Base-by-base conservation (phyloP, 2,797 vertebrate species). In the Sebastes steindachneri region DNA sequence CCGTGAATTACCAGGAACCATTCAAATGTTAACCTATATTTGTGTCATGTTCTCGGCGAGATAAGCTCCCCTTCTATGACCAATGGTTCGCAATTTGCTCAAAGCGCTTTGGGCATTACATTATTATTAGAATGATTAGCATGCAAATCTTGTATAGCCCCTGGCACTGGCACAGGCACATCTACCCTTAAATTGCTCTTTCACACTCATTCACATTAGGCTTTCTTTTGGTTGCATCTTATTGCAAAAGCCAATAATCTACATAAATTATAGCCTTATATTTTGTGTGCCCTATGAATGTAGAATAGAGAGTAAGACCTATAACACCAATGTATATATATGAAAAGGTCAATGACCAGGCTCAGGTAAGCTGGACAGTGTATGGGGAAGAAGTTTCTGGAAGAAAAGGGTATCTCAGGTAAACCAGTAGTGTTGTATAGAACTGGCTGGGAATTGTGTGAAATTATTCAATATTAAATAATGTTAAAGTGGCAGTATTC, bases 51-150 rank as follows among this genome's bases (percentile, higher is more conserved):
- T 94, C 91, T 85, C 68, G 35, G 82, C 21, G 83, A 93, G 95
- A 96, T 96, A 95, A 95, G 95, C 92, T 86, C 92, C 93, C 88
- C 89, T 84, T 95, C 92, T 94, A 88, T 94, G 92, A 93, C 94
- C 94, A 91, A 84, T 92, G 93, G 92, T 92, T 94, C 82, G 82
- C 94, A 95, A 95, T 96, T 95, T 95, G 92, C 94, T 94, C 87
- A 91, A 89, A 93, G 87, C 92, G 94, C 96, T 95, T 26, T 89
- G 90, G 95, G 95, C 94, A 92, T 95, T 93, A 94, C 95, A 95
- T 96, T 96, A 96, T 95, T 95, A 96, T 96, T 95, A 94, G 93
- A 95, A 94, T 95, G 94, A 96, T 96, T 96, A 96, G 95, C 95
- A 96, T 96, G 95, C 94, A 95, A 96, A 96, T 96, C 94, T 94